Evolutionary conservation across 2,113 vertebrate genomes (phyloP).

Genomic region (Protobothrops flavoviridis): DNA sequence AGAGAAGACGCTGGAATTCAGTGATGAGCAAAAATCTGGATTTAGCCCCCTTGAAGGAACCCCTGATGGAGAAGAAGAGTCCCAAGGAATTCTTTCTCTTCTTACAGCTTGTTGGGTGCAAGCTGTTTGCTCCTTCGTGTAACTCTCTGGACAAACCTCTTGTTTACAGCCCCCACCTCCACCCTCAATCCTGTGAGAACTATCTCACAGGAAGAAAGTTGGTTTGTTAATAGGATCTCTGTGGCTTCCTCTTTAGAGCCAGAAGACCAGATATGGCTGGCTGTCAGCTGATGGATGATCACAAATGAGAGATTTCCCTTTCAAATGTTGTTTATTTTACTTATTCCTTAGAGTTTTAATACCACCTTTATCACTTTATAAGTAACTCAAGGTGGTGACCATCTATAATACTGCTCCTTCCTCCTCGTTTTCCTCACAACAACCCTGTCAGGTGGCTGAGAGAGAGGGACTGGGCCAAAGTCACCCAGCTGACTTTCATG

Average conservation of each 20-base stretch:
- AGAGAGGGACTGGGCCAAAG: too few relatives aligned
- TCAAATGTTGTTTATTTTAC: too few relatives aligned
- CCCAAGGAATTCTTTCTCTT: background rate
- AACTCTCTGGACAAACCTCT: background rate
- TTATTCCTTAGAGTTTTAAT: too few relatives aligned
- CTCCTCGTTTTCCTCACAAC: too few relatives aligned
- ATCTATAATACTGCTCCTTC: too few relatives aligned
- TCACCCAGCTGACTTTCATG: too few relatives aligned
- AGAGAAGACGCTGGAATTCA: background rate
- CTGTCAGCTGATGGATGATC: background rate
- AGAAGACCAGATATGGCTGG: background rate
- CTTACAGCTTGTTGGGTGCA: background rate
- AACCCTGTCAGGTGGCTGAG: too few relatives aligned
- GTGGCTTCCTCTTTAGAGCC: background rate
- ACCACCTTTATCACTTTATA: too few relatives aligned
- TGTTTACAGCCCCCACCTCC: background rate
- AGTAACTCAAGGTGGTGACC: too few relatives aligned
- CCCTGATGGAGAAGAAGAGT: background rate
- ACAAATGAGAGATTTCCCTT: background rate
- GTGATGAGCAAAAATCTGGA: background rate
- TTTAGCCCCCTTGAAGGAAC: background rate
- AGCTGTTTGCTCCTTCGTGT: background rate
- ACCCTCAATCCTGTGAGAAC: background rate
- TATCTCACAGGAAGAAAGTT: too few relatives aligned
- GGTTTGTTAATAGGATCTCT: background rate